phyloP scores from a whole-genome alignment of 2,797 vertebrate species.

The Acridotheres tristis region DNA sequence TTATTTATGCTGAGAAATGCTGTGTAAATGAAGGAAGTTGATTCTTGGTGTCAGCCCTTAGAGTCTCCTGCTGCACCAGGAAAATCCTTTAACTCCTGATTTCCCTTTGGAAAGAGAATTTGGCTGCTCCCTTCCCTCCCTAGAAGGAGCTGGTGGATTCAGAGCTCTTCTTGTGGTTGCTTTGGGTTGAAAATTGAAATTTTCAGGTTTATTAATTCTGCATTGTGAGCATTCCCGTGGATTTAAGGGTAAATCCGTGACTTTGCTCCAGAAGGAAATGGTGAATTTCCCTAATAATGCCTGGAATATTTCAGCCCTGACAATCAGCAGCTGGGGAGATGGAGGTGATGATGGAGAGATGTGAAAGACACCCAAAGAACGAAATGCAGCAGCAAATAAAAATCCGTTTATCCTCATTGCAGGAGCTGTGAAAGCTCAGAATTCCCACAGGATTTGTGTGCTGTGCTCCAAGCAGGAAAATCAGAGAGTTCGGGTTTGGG shows the following conservation, averaged over 20 bases:
- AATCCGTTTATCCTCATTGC: not conserved
- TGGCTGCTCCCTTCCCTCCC: not conserved
- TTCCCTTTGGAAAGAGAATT: not conserved
- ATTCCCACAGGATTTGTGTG: not conserved
- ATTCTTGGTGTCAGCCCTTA: not conserved
- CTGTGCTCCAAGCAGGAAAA: not conserved
- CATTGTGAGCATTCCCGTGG: rapidly evolving
- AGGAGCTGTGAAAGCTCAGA: not conserved
- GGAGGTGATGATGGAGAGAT: not conserved
- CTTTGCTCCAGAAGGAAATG: not conserved
- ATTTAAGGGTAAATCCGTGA: not conserved
- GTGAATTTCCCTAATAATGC: not conserved
- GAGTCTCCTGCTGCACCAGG: not conserved
- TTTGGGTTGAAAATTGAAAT: not conserved
- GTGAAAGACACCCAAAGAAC: not conserved
- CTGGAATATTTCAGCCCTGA: not conserved
- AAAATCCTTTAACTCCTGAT: not conserved
- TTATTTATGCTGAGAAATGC: not conserved
- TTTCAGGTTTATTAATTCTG: not conserved
- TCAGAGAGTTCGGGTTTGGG: rapidly evolving
- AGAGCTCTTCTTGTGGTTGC: not conserved
- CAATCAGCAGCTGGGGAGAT: not conserved
- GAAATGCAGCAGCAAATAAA: not conserved
- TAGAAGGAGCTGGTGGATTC: not conserved
- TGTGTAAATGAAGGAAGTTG: not conserved